Evolutionary conservation across 2,888 invertebrate genomes (phyloP), one percentile per base, ranked within the genome.

Genomic region (Agrochola lychnidis): DNA sequence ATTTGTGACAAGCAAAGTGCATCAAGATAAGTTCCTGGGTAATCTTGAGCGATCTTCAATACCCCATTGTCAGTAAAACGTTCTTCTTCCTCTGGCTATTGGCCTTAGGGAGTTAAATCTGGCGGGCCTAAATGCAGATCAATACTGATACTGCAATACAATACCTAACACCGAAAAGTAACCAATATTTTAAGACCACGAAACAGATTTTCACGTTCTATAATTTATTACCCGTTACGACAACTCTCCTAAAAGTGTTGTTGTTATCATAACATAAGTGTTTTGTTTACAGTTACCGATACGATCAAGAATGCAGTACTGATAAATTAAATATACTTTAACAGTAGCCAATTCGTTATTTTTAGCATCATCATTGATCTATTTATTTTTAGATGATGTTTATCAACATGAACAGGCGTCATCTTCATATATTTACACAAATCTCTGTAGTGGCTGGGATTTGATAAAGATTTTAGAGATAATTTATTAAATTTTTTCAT

Each of bases 301-400:
- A 42, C 36, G 30, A 59, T 66, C 7, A 51, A 79, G 67, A 79
- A 68, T 63, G 16, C n/a, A n/a, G n/a, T 45, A 14, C 14, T 14
- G 42, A 53, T 80, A 25, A n/a, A 25, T 67, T 57, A 53, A 57
- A 76, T 53, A 56, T 51, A 22, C 16, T 48, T 67, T 67, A 77
- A 68, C 63, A 53, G 7, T 45, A n/a, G 53, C 62, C 59, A 71
- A 53, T 71, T 22, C 19, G 45, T 42, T 78, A 78, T 78, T 71
- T 68, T 78, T 83, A 83, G 45, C 30, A 14, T 30, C 45, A 22
- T 48, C 30, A 81, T 77, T 63, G 70, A 82, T 76, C 51, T 19
- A n/a, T 56, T 71, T 81, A 82, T 81, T 69, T 64, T 71, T 64
- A 81, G 48, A 40, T 51, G 25, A 16, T 48, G 61, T 67, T 68